phyloP scores from a whole-genome alignment of 2,113 vertebrate genomes.

The Alligator sinensis region DNA sequence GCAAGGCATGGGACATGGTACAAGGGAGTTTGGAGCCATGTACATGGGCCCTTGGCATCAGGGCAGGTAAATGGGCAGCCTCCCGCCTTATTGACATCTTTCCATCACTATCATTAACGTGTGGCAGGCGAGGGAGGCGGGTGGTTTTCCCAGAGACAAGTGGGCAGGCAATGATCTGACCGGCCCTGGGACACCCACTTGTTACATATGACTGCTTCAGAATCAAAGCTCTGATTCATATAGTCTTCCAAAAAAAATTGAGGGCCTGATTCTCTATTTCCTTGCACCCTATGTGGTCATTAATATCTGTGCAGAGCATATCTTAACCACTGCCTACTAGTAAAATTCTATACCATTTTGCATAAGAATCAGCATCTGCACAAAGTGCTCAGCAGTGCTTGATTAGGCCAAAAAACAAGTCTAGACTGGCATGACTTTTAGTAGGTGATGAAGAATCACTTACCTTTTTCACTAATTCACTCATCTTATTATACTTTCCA shows the following conservation, averaged over 20 bases:
- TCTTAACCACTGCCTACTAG: neutral
- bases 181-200: neutral
- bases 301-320: neutral
- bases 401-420: neutral
- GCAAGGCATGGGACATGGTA: no score
- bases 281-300: neutral
- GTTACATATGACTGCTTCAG: neutral
- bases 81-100: no score
- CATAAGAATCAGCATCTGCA: neutral
- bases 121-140: no score
- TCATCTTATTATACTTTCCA: constrained; percentile 77
- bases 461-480: constrained; percentile 83
- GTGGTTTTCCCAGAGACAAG: no score
- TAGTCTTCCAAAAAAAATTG: neutral
- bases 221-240: neutral
- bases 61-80: no score
- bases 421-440: neutral
- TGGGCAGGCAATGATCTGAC: no score
- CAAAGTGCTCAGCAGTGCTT: neutral
- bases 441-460: neutral
- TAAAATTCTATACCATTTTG: neutral
- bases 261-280: neutral
- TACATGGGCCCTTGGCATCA: no score
- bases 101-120: no score
- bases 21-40: no score